A percentile compares a stretch with the other conserved stretches of the same genome.
Conservation (phyloP, 2,888 invertebrate species). For the Rhyacophila evoluta region DNA sequence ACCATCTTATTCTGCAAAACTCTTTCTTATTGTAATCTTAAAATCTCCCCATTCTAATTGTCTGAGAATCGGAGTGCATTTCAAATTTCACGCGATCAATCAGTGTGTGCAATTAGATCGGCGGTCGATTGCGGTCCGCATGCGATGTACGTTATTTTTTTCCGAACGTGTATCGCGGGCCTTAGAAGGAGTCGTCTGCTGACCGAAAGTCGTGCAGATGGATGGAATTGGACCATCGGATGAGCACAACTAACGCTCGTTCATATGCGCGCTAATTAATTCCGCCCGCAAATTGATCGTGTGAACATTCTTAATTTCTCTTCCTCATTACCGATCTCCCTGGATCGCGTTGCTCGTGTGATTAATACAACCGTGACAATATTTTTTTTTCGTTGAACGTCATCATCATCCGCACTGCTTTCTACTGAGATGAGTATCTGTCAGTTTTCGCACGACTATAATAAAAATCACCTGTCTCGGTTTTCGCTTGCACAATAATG, state of each 20-base stretch:
- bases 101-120: constrained; percentile 45
- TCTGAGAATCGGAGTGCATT: constrained; percentile 44
- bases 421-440: not conserved
- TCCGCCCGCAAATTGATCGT: constrained; percentile 53
- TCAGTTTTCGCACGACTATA: constrained; percentile 7
- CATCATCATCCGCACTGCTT: constrained; percentile 26
- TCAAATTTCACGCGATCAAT: constrained; percentile 50
- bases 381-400: not conserved
- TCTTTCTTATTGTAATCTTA: not conserved
- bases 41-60: constrained; percentile 37
- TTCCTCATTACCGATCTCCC: constrained; percentile 52
- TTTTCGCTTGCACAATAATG: not conserved
- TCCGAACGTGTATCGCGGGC: constrained; percentile 36
- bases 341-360: constrained; percentile 32
- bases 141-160: constrained; percentile 33
- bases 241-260: constrained; percentile 10
- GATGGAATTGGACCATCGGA: constrained; percentile 46
- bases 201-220: constrained; percentile 43
- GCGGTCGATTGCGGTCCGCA: constrained; percentile 36
- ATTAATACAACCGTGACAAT: constrained; percentile 35
- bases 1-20: not conserved
- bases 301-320: constrained; percentile 54
- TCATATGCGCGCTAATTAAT: constrained; percentile 52
- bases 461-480: not conserved
- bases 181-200: constrained; percentile 34